These are phyloP conservation scores for Trinorchestia longiramus DNA, from an alignment of 1,140 invertebrate genomes.

Conservation along the genomic window DNA sequence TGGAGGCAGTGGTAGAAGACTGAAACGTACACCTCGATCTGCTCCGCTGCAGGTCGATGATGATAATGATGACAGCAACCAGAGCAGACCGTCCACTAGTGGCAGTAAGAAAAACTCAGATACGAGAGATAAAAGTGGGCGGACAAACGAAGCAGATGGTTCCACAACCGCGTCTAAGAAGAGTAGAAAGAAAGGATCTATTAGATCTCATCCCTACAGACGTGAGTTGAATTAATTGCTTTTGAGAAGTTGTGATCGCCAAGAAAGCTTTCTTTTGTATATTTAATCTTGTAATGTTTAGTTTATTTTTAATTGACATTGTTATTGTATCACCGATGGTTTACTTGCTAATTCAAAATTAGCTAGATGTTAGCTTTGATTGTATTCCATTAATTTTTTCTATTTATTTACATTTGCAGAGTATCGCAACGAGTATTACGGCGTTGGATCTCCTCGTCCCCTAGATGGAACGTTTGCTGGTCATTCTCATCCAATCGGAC, in stretches of 20 bases:
- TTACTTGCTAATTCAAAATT: neutral
- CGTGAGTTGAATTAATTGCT: neutral
- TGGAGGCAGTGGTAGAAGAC: slow-evolving; percentile 10
- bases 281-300: neutral
- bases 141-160: neutral
- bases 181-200: slow-evolving; percentile 19
- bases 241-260: neutral
- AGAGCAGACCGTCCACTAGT: slow-evolving; percentile 32
- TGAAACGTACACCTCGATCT: neutral
- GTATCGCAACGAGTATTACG: slow-evolving; percentile 24
- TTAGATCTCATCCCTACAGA: slow-evolving; percentile 33
- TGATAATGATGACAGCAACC: slow-evolving; percentile 39
- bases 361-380: neutral
- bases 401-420: neutral
- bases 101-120: neutral
- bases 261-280: neutral
- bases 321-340: neutral
- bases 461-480: slow-evolving; percentile 32
- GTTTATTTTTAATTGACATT: neutral
- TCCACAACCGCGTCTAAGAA: neutral
- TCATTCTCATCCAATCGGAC: neutral
- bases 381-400: neutral
- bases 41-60: slow-evolving; percentile 9
- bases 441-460: neutral
- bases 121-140: neutral